Conservation (phyloP, 2,113 vertebrate genomes). For the Dipodomys ordii region DNA sequence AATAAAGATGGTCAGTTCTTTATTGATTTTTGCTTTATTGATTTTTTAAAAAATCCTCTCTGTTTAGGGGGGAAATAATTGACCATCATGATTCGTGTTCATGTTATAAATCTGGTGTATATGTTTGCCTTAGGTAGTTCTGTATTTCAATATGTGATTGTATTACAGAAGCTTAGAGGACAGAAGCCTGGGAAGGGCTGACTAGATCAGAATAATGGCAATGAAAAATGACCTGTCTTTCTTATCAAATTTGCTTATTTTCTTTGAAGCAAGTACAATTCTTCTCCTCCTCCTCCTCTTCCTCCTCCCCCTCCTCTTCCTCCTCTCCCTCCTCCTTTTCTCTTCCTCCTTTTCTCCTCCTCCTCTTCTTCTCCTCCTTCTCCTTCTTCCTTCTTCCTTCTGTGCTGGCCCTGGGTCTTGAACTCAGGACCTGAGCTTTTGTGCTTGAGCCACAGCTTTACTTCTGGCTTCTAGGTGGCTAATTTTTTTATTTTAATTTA, state of each 20-base stretch:
- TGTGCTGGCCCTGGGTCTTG: too few relatives aligned
- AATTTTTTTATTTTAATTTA: too few relatives aligned
- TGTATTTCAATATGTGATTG: slow-evolving; percentile 34
- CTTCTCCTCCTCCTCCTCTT: too few relatives aligned
- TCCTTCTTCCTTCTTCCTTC: too few relatives aligned
- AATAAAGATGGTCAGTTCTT: slow-evolving; percentile 21
- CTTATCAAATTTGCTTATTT: not conserved
- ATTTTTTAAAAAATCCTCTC: slow-evolving; percentile 34
- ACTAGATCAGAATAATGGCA: not conserved
- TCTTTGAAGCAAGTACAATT: not conserved
- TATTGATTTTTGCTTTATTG: not conserved
- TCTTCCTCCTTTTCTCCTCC: too few relatives aligned
- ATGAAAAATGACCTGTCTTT: slow-evolving; percentile 12
- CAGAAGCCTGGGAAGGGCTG: not conserved
- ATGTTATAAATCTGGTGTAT: slow-evolving; percentile 29
- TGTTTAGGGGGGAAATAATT: not conserved
- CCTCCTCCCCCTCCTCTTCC: too few relatives aligned
- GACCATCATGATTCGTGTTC: slow-evolving; percentile 45
- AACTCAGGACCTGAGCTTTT: too few relatives aligned
- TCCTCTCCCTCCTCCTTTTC: too few relatives aligned
- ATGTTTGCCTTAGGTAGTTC: slow-evolving; percentile 47
- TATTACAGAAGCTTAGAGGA: not conserved
- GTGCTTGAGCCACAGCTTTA: too few relatives aligned
- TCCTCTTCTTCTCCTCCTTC: too few relatives aligned
- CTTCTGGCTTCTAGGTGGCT: too few relatives aligned